phyloP scores from a whole-genome alignment of 2,113 vertebrate genomes.

The Butastur rufipennis region DNA sequence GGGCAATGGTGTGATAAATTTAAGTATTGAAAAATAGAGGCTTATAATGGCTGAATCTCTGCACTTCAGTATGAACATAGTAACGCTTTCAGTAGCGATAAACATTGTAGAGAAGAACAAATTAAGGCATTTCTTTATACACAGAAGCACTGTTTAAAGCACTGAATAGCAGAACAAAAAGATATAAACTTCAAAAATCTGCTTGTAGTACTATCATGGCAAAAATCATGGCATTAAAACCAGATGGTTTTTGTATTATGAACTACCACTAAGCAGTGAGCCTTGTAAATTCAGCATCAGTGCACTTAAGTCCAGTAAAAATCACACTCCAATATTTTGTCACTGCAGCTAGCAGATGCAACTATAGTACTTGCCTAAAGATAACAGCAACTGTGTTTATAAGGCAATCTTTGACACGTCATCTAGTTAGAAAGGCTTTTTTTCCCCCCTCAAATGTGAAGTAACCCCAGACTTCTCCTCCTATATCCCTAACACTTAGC shows the following conservation, averaged over 20 bases:
- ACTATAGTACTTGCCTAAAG: not conserved
- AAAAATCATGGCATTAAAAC: not conserved
- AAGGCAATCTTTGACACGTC: not conserved
- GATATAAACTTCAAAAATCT: accelerated
- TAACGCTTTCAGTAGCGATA: not conserved
- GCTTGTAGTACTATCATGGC: accelerated
- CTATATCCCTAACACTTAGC: not conserved
- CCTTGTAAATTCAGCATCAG: not conserved
- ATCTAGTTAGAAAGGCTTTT: not conserved
- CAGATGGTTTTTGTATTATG: accelerated
- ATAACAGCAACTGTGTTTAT: not conserved
- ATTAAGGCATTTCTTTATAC: not conserved
- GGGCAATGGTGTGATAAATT: not conserved
- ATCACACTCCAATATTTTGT: not conserved
- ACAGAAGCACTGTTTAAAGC: not conserved
- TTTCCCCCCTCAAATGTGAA: not conserved
- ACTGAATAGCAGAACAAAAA: not conserved
- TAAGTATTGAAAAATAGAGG: not conserved
- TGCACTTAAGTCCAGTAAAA: not conserved
- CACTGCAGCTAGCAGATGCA: not conserved
- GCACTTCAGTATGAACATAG: not conserved
- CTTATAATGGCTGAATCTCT: not conserved
- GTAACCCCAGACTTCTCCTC: not conserved
- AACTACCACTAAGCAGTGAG: not conserved
- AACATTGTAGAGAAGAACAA: not conserved